Base-by-base conservation (phyloP, 2,888 invertebrate genomes). In the Polyploca ridens region DNA sequence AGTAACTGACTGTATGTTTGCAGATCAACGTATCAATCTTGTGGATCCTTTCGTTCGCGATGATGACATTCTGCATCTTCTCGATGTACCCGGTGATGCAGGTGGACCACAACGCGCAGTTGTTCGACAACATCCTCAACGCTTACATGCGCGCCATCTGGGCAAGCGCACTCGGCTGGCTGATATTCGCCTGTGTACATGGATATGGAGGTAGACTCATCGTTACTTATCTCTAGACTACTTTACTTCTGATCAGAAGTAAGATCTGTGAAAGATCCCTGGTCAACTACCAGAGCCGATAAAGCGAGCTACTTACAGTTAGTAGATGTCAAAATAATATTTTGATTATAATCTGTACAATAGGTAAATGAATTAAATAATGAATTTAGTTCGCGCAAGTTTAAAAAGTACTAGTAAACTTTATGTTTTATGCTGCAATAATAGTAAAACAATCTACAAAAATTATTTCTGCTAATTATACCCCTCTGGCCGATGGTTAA, bases 151-250 rank as follows among this genome's bases (percentile, higher is more conserved):
- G 94, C 14, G 81, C 89, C 0, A 78, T 86, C 33, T 94, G 94
- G 94, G 85, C 90, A 0, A 63, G 83, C 7, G 88, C 80, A 2
- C 71, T 94, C 8, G 86, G 89, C 1, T 94, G 94, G 94, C 70
- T 94, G 2, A 88, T 94, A 41, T 87, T 93, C 62, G 92, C 93
- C 0, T 94, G 94, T 66, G 83, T 82, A 2, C 82, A 88, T 64
- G 94, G 94, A 59, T 91, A 91, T 77, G 94, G 94, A 84, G 94
- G 94, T 94, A 74, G 73, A 68, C 7, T 58, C 35, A 19, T 19
- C 11, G 5, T 14, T 14, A 44, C 5, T 7, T 14, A 41, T 41
- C 6, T 35, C 8, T 35, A 35, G 35, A 41, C 8, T 44, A 14
- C 44, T 44, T 14, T 4, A 14, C 41, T 41, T 3, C 10, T 10